Conservation (phyloP, 1,140 invertebrate species). For the Trissolcus basalis region DNA sequence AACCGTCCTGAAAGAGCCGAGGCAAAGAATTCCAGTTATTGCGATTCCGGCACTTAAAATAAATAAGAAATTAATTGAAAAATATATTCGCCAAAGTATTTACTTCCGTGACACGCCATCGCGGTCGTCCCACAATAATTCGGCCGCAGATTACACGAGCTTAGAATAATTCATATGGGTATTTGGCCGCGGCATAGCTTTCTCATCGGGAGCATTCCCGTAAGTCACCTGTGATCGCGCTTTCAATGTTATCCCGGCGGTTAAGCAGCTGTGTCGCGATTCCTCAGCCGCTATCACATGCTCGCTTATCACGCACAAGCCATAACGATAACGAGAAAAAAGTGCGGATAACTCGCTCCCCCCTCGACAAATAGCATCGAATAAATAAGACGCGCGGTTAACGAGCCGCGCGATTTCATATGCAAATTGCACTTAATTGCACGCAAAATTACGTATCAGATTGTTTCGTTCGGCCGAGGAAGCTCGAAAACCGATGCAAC, state of each 20-base stretch:
- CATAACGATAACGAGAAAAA: constrained; percentile 21
- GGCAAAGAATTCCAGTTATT: constrained; percentile 10
- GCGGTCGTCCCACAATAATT: constrained; percentile 34
- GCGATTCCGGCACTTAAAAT: not conserved
- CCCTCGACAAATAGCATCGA: constrained; percentile 7
- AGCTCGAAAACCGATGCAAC: not conserved
- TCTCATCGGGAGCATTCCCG: constrained; percentile 40
- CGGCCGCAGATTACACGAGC: no score
- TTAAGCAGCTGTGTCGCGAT: constrained; percentile 10
- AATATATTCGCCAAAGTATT: constrained; percentile 14
- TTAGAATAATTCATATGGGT: constrained; percentile 18
- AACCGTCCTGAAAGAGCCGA: not conserved
- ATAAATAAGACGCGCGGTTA: constrained; percentile 5
- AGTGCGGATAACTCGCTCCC: constrained; percentile 14
- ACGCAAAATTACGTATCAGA: constrained; percentile 1
- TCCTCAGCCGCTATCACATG: constrained; percentile 25
- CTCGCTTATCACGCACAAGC: constrained; percentile 26
- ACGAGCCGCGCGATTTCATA: constrained; percentile 1
- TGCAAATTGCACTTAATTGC: constrained; percentile 16
- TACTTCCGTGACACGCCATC: constrained; percentile 19
- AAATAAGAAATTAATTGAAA: constrained; percentile 31
- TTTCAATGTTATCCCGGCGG: constrained; percentile 15
- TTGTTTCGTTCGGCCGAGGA: not conserved
- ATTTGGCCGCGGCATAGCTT: constrained; percentile 13
- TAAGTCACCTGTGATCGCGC: constrained; percentile 26